These are phyloP conservation scores for Cyclopterus lumpus DNA, from an alignment of 2,797 vertebrate genomes.

Conservation along the genomic window DNA sequence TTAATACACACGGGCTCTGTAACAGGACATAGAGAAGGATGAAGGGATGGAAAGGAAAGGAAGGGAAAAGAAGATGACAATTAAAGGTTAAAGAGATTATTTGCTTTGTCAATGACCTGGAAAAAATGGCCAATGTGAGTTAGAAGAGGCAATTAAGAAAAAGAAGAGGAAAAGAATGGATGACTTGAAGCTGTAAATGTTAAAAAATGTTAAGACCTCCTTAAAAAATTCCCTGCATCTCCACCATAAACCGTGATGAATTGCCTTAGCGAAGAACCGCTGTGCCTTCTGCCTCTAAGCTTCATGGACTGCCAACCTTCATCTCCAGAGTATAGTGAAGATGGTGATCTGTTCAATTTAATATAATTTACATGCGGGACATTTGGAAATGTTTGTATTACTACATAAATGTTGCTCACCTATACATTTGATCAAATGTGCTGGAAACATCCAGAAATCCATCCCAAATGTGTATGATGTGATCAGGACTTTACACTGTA, in stretches of 20 bases:
- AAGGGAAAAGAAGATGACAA: not conserved
- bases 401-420: not conserved
- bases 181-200: not conserved
- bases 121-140: conserved; percentile 3
- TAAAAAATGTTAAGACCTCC: not conserved
- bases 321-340: not conserved
- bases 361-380: not conserved
- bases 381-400: not conserved
- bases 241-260: not conserved
- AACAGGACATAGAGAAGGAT: conserved; percentile 14
- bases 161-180: not conserved
- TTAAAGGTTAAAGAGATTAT: not conserved
- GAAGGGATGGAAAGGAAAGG: not conserved
- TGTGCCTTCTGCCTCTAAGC: not conserved
- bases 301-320: not conserved
- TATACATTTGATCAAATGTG: not conserved
- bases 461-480: not conserved
- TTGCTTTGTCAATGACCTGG: conserved; percentile 5
- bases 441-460: not conserved
- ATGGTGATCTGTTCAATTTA: not conserved
- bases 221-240: not conserved
- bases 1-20: conserved; percentile 22
- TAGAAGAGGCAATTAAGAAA: not conserved
- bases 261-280: not conserved
- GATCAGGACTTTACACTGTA: not conserved